Percentiles rank a stretch among this genome's conserved stretches.
phyloP scores from a whole-genome alignment of 2,797 vertebrate species.

The Aselliscus stoliczkanus region DNA sequence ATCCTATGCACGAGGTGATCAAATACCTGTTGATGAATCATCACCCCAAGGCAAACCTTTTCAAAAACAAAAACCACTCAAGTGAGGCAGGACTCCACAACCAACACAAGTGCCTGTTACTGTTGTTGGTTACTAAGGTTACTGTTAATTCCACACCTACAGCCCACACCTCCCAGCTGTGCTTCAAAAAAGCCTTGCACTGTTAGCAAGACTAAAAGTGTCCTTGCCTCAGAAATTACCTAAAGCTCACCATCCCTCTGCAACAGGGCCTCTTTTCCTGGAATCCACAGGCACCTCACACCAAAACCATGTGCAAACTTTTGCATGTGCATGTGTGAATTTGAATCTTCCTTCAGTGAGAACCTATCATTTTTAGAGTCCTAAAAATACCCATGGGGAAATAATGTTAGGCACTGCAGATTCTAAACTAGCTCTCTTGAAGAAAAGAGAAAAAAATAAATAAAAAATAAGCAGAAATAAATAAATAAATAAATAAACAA shows the following conservation, averaged over 20 bases:
- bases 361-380: not conserved
- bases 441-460: too few species aligned
- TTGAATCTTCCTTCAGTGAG: not conserved
- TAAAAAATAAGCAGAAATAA: too few species aligned
- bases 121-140: too few species aligned
- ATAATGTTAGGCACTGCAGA: not conserved
- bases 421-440: not conserved
- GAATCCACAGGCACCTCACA: not conserved
- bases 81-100: not conserved
- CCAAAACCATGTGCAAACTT: not conserved
- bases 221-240: not conserved
- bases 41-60: not conserved
- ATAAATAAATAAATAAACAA: too few species aligned
- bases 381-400: not conserved
- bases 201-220: not conserved
- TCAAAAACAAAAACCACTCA: constrained; percentile 15
- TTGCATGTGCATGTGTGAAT: not conserved
- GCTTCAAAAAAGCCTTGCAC: not conserved
- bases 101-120: not conserved
- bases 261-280: not conserved
- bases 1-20: not conserved
- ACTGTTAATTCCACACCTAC: not conserved
- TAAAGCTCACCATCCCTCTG: not conserved
- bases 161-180: not conserved
- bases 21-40: constrained; percentile 4